These are phyloP conservation scores for Sebastes diaconus DNA, from an alignment of 2,797 vertebrate species.

Conservation along the genomic window DNA sequence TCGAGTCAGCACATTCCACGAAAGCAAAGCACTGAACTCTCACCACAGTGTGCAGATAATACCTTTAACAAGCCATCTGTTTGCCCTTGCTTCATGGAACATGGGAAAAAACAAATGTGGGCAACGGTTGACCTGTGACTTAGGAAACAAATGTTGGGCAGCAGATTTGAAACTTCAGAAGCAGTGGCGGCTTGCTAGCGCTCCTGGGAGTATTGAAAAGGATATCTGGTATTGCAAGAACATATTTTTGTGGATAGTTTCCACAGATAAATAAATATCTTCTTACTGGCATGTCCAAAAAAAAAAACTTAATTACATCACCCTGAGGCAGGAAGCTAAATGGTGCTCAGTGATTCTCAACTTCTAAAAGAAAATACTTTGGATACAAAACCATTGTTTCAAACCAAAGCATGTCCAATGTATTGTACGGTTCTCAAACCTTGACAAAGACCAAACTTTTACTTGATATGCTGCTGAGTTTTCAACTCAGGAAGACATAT, in stretches of 20 bases:
- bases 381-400: slow-evolving; percentile 17
- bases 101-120: slow-evolving; percentile 77
- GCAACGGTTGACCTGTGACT: slow-evolving; percentile 76
- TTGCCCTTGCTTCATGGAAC: slow-evolving; percentile 75
- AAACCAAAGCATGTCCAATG: slow-evolving; percentile 3
- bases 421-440: neutral
- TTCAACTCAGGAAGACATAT: neutral
- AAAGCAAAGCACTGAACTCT: slow-evolving; percentile 74
- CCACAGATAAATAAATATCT: slow-evolving; percentile 62
- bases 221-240: slow-evolving; percentile 68
- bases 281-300: slow-evolving; percentile 29
- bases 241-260: slow-evolving; percentile 64
- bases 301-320: slow-evolving; percentile 37
- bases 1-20: slow-evolving; percentile 79
- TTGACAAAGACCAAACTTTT: neutral
- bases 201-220: slow-evolving; percentile 65
- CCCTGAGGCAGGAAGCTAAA: slow-evolving; percentile 31
- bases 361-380: slow-evolving; percentile 23
- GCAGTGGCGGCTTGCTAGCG: slow-evolving; percentile 27
- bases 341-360: slow-evolving; percentile 27
- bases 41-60: slow-evolving; percentile 77
- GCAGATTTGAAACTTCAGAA: slow-evolving; percentile 71
- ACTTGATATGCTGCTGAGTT: neutral
- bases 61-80: slow-evolving; percentile 75
- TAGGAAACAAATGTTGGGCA: slow-evolving; percentile 78